Base-by-base conservation (phyloP, 2,113 vertebrate genomes). In the Sphaerodactylus townsendi region DNA sequence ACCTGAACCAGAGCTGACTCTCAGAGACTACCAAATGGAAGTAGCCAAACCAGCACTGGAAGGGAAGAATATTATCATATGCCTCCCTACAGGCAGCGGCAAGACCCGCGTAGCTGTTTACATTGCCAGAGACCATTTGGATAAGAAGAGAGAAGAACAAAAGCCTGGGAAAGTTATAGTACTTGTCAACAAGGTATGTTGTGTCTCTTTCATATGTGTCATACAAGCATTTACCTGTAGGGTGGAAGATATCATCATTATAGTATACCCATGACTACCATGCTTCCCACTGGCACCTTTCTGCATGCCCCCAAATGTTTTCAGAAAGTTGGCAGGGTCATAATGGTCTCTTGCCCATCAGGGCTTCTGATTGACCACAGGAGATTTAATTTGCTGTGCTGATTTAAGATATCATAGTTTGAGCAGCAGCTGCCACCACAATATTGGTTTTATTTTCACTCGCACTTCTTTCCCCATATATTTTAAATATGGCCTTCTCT, bases 51-150 rank as follows among this genome's bases (percentile, higher is more conserved):
- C 97, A 84, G 98, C 98, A 76, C 88, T 99, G 90, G 96, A 98
- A 86, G 98, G 98, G 79, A 96, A 98, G 92, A 99, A 99, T 93
- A 94, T 98, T 91, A 98, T 98, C 74, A 94, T 99, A 90, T 99
- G 98, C 94, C 97, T 99, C 75, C 98, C 98, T 3, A 99, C 99
- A 65, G 99, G 98, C 94, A 98, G 97, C 79, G 98, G 98, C 90
- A 99, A 99, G 96, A 99, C 98, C 86, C 96, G 98, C 92, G 97
- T 98, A 48, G 98, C 98, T 3, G 97, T 99, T 88, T 99, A 98
- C 89, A 96, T 99, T 94, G 96, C 98, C 73, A 97, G 96, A 91
- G 91, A 98, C 87, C 98, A 99, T 94, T 95, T 99, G 95, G 97
- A 98, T 89, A 87, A 93, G 91, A 97, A 94, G 92, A 96, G 39